Conservation (phyloP, 2,113 vertebrate genomes). For the Siphamia tubifer region DNA sequence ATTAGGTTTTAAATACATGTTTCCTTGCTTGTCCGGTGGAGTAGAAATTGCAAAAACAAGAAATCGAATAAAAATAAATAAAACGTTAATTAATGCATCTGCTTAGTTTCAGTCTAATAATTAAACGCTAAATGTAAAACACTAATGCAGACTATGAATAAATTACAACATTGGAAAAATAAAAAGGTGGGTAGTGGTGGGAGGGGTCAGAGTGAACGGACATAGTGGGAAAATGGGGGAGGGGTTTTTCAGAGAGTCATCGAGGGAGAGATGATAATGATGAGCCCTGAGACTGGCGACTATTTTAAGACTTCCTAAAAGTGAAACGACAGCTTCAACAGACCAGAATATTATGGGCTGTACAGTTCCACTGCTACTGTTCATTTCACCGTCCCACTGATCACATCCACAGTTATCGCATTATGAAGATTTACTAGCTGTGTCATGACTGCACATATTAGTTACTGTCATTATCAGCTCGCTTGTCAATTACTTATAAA, state of each 20-base stretch:
- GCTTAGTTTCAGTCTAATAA: constrained; percentile 42
- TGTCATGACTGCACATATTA: not conserved
- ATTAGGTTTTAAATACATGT: too few relatives aligned
- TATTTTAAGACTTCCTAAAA: constrained; percentile 62
- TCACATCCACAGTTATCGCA: not conserved
- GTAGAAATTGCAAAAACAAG: too few relatives aligned
- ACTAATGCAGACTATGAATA: not conserved
- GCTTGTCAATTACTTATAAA: not conserved
- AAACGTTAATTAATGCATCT: too few relatives aligned
- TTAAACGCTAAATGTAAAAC: constrained; percentile 11
- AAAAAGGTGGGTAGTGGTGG: not conserved
- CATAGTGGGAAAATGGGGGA: not conserved
- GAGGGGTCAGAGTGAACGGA: not conserved
- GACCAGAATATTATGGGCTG: constrained; percentile 20
- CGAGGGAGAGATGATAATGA: constrained; percentile 54
- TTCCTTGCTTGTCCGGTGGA: too few relatives aligned
- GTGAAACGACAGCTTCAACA: constrained; percentile 30
- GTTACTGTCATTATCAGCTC: not conserved
- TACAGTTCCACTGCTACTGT: not conserved
- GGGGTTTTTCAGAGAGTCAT: constrained; percentile 8
- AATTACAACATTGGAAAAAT: not conserved
- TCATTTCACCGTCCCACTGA: not conserved
- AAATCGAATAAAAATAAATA: too few relatives aligned
- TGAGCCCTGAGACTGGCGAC: constrained; percentile 54
- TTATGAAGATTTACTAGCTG: not conserved